These are phyloP conservation scores for Thereva unica DNA, from an alignment of 2,888 invertebrate genomes.

Conservation along the genomic window DNA sequence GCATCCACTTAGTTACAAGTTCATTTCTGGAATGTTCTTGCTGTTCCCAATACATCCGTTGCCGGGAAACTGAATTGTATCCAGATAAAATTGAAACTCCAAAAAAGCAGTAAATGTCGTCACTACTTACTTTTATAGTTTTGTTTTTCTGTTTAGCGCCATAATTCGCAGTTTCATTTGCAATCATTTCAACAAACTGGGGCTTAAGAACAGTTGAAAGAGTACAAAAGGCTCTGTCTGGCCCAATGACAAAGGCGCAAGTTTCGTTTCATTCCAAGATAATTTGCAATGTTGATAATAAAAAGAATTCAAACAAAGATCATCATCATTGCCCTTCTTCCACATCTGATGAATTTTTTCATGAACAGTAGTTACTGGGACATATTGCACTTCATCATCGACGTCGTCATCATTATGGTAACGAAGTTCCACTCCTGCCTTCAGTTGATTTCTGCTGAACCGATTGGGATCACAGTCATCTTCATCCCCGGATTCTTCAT, in stretches of 20 bases:
- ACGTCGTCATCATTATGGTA: neutral
- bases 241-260: too few relatives aligned
- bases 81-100: neutral
- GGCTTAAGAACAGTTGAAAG: too few relatives aligned
- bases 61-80: neutral
- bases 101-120: neutral
- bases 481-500: neutral
- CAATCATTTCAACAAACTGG: too few relatives aligned
- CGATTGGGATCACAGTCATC: neutral
- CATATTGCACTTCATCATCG: neutral
- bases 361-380: neutral
- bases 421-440: neutral
- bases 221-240: too few relatives aligned
- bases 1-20: neutral
- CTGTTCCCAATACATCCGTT: constrained; percentile 5
- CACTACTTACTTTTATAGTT: neutral
- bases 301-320: too few relatives aligned
- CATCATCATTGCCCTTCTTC: neutral
- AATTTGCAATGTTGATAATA: too few relatives aligned
- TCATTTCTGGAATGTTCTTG: neutral
- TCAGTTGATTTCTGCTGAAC: neutral
- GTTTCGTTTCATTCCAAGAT: too few relatives aligned
- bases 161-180: too few relatives aligned
- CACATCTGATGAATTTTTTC: neutral
- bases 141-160: neutral